Evolutionary conservation across 2,888 invertebrate genomes (phyloP), one percentile per base, ranked within the genome.

Genomic region (Orthonychiurus folsomi): DNA sequence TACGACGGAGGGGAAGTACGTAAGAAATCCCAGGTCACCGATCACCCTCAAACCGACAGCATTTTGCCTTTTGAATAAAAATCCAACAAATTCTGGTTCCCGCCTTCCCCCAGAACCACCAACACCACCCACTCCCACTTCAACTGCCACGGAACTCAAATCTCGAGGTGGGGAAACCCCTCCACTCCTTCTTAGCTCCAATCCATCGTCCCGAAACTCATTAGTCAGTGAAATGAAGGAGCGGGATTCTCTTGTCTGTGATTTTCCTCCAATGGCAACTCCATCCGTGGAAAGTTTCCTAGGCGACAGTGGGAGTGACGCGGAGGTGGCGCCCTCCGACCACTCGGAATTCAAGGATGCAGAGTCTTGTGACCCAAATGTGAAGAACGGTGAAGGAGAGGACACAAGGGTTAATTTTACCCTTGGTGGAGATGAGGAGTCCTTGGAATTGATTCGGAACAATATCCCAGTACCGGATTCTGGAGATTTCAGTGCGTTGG

Each of bases 1-100:
- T 74, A 80, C 80, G 12, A 80, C 84, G 0, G 84, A 85, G 67
- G 81, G 81, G 54, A 84, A 84, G 73, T 84, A 83, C 73, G 69
- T 69, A 5, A 52, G 69, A 37, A 71, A 70, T 61, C 70, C 72
- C 2, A 65, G 63, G 18, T 67, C 69, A 47, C 68, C 71, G 1
- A 73, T 73, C 18, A 71, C 69, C 3, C 66, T 73, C 24, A 73
- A 73, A 63, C 73, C 73, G 21, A 69, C 73, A 21, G 73, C 74
- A 3, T 73, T 69, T 60, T 73, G 74, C 58, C 68, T 69, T 27
- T 56, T 65, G 57, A 69, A 67, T 28, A 12, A 53, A 20, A 18
- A 9, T 25, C 37, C 5, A 37, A 5, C 5, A 37, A 37, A 37
- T 37, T 37, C 37, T 9, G 37, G 37, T 5, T 5, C 37, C 9